Evolutionary conservation across 2,888 invertebrate species (phyloP).

Genomic region (Himalopsyche anomala): DNA sequence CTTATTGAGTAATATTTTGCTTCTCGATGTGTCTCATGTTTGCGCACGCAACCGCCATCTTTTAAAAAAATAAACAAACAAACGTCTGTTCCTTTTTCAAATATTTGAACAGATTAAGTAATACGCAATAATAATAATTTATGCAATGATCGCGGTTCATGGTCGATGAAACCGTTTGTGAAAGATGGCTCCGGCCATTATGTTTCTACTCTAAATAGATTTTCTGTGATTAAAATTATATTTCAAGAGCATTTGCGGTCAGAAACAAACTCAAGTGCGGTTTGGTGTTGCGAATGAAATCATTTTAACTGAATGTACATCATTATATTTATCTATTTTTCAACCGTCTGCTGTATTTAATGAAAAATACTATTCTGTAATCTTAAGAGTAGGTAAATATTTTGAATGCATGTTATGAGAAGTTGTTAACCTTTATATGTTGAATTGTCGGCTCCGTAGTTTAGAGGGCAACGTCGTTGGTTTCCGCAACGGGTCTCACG

Average conservation of each 20-base stretch:
- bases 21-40: too few relatives aligned
- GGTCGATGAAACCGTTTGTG: neutral
- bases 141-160: neutral
- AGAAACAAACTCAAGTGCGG: slow-evolving; percentile 20
- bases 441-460: too few relatives aligned
- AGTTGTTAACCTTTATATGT: too few relatives aligned
- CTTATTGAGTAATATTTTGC: too few relatives aligned
- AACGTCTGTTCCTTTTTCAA: too few relatives aligned
- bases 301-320: neutral
- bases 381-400: neutral
- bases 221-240: slow-evolving; percentile 1
- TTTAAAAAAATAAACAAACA: too few relatives aligned
- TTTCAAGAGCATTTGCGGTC: slow-evolving; percentile 31
- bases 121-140: neutral
- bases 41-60: too few relatives aligned
- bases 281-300: slow-evolving; percentile 2
- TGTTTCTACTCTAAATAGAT: neutral
- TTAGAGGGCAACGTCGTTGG: too few relatives aligned
- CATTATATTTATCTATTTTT: neutral
- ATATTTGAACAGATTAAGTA: neutral
- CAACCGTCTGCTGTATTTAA: neutral
- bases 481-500: too few relatives aligned
- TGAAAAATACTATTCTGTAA: neutral
- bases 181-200: slow-evolving; percentile 5
- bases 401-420: neutral